phyloP scores from a whole-genome alignment of 37 sponge, comb jelly and placozoan species.

The Mnemiopsis leidyi region DNA sequence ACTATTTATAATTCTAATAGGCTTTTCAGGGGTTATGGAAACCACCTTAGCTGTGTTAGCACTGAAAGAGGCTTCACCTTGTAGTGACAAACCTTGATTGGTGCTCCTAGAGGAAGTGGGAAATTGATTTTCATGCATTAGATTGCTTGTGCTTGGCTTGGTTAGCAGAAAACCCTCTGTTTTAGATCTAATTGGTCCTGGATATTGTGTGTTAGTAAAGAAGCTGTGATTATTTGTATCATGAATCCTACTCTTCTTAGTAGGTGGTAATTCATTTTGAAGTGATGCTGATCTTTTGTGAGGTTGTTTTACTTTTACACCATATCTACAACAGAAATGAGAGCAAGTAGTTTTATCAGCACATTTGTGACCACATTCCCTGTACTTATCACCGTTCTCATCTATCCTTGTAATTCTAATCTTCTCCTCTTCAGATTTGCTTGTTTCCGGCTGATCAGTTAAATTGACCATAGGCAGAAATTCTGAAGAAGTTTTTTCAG shows the following conservation, averaged over 20 bases:
- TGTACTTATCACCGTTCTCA: constrained; percentile 25
- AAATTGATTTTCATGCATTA: neutral
- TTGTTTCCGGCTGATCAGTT: too few species aligned
- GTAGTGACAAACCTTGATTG: neutral
- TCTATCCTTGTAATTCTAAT: neutral
- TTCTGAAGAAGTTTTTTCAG: neutral
- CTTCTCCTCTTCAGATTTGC: too few species aligned
- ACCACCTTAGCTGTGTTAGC: neutral
- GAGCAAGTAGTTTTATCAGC: constrained; percentile 51
- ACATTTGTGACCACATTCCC: constrained; percentile 61
- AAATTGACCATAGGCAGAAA: neutral
- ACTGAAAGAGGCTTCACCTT: neutral
- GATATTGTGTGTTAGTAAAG: neutral
- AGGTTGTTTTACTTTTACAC: constrained; percentile 26
- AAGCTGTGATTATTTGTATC: neutral
- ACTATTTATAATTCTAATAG: neutral
- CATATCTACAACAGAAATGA: constrained; percentile 63
- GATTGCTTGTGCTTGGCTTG: neutral
- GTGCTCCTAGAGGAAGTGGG: neutral
- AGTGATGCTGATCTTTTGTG: neutral
- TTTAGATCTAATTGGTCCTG: neutral
- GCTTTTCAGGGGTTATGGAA: neutral
- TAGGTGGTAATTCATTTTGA: neutral
- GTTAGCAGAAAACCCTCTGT: neutral
- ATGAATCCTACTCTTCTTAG: neutral